phyloP scores from a whole-genome alignment of 2,888 invertebrate genomes.

The Plebejus argus region DNA sequence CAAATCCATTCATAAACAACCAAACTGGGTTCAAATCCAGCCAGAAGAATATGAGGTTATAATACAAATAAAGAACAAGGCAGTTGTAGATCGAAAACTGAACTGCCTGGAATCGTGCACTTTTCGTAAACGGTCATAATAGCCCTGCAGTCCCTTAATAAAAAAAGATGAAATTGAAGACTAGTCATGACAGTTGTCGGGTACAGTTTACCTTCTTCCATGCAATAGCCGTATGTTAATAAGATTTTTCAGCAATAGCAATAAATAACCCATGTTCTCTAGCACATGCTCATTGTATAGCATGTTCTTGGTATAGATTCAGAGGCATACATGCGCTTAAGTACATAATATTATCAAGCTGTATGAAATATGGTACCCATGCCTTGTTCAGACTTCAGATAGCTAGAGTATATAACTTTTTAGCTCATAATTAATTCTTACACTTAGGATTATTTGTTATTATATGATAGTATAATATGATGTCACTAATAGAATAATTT shows the following conservation, averaged over 20 bases:
- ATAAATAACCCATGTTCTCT: conserved; percentile 17
- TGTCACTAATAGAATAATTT: not conserved
- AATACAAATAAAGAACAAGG: too few species aligned
- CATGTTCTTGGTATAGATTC: conserved; percentile 6
- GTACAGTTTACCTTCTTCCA: not conserved
- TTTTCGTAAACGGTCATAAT: too few species aligned
- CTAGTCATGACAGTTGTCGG: conserved; percentile 3
- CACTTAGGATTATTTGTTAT: not conserved
- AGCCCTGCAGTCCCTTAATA: not conserved
- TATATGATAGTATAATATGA: not conserved
- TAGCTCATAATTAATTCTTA: not conserved
- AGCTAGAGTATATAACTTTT: not conserved
- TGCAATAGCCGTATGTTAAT: conserved; percentile 15
- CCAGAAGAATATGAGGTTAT: too few species aligned
- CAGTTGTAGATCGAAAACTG: too few species aligned
- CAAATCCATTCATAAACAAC: too few species aligned
- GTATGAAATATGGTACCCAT: conserved; percentile 20
- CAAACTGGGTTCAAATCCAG: too few species aligned
- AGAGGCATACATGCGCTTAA: conserved; percentile 5
- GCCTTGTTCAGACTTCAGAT: not conserved
- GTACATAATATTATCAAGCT: conserved; percentile 16
- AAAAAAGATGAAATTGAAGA: not conserved
- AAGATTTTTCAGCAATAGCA: conserved; percentile 8
- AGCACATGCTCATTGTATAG: conserved; percentile 15
- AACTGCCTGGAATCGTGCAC: too few species aligned